Evolutionary conservation across 2,888 invertebrate genomes (phyloP), one percentile per base, ranked within the genome.

Genomic region (Drosophila suboccidentalis): DNA sequence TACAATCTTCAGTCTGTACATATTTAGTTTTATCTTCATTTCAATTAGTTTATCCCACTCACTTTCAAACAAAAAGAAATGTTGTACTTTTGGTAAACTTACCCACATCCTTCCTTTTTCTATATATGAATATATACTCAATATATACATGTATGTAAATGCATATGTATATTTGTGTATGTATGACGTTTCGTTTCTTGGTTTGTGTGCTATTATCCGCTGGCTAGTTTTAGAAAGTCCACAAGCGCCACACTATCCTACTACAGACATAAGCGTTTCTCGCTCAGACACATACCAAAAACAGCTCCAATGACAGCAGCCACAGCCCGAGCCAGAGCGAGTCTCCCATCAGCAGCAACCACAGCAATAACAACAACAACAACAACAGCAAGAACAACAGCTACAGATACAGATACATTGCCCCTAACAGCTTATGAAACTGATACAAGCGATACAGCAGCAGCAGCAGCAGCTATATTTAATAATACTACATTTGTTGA

Each of bases 171-270:
- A 36, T 46, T 13, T 71, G 11, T 54, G 29, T 71, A 9, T 54
- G 19, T 58, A 15, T 54, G 58, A 57, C 55, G 66, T 76, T 81
- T 80, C 71, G 67, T 82, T 64, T 73, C 68, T 63, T 77, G 55
- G 63, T 67, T 62, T 80, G 70, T 80, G 84, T 89, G 75, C 84
- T 80, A 78, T 70, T 72, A 61, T 66, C 67, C 69, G 84, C 82
- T 77, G 86, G 86, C 86, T 91, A 91, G 91, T 87, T 91, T 91
- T 90, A 84, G 88, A 88, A 90, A 88, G 78, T 75, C 90, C 89
- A 82, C 90, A 78, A 84, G 83, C 87, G 80, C 86, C 71, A 84
- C 90, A 82, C 89, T 91, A 81, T 80, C 91, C 82, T 91, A 91
- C 90, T 80, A 90, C 86, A 90, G 83, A 84, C 91, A 81, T 74